Evolutionary conservation across 2,888 invertebrate genomes (phyloP).

Genomic region (Fragum sueziense): DNA sequence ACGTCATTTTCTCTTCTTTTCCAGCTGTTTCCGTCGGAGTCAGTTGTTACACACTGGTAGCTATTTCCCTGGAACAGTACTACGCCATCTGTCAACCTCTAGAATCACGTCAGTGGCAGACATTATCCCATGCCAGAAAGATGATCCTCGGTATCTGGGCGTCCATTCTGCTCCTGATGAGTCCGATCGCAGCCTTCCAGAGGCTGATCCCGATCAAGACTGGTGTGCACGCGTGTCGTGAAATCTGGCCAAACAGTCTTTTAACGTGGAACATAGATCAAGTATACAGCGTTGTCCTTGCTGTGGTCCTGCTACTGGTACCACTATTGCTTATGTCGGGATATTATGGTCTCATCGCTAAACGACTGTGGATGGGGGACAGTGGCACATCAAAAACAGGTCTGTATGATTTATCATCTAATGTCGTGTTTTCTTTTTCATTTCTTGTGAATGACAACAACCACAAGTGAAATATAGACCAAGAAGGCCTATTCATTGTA

Average conservation of each 20-base stretch:
- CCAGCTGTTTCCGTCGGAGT: slow-evolving; percentile 90
- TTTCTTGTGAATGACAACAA: too few relatives aligned
- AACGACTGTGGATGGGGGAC: slow-evolving; percentile 74
- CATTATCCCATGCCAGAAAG: slow-evolving; percentile 88
- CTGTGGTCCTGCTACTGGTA: slow-evolving; percentile 87
- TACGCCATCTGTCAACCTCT: slow-evolving; percentile 91
- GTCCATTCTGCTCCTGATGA: slow-evolving; percentile 86
- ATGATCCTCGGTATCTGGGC: slow-evolving; percentile 82
- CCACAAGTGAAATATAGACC: too few relatives aligned
- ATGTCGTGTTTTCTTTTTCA: too few relatives aligned
- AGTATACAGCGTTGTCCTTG: slow-evolving; percentile 88
- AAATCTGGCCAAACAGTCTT: slow-evolving; percentile 69
- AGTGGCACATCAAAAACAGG: background rate
- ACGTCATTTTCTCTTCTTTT: slow-evolving; percentile 77
- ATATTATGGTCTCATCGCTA: slow-evolving; percentile 85
- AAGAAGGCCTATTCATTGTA: too few relatives aligned
- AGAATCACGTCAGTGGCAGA: slow-evolving; percentile 89
- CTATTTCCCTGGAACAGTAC: slow-evolving; percentile 90
- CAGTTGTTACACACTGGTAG: slow-evolving; percentile 89
- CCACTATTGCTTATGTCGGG: slow-evolving; percentile 90
- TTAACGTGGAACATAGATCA: slow-evolving; percentile 82
- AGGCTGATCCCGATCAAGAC: slow-evolving; percentile 60
- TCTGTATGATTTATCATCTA: too few relatives aligned
- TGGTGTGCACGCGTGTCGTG: slow-evolving; percentile 73
- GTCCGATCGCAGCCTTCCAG: slow-evolving; percentile 85